These are phyloP conservation scores for Bombus waltoni DNA, from an alignment of 1,140 invertebrate genomes.

Conservation along the genomic window DNA sequence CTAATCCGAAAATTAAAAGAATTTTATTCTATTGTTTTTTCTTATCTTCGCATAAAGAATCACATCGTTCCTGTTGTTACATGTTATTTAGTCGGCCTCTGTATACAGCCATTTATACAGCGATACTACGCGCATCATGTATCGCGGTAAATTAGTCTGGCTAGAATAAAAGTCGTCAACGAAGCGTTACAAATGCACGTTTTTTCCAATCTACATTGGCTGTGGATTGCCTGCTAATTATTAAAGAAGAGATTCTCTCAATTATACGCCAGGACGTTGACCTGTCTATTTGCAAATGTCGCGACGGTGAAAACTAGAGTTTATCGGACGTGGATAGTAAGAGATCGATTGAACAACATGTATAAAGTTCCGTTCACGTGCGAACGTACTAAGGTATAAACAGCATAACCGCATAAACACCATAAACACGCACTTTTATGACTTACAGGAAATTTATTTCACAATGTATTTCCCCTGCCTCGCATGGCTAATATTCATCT, in stretches of 20 bases:
- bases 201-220: conserved; percentile 44
- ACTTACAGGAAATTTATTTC: not conserved
- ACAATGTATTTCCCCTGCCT: too few species aligned
- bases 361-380: conserved; percentile 27
- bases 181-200: conserved; percentile 39
- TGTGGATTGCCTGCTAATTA: conserved; percentile 35
- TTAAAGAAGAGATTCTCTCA: conserved; percentile 35
- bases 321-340: conserved; percentile 40
- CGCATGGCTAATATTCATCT: not conserved
- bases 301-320: conserved; percentile 47
- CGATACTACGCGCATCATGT: not conserved
- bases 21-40: too few species aligned
- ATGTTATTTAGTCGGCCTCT: too few species aligned
- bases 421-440: not conserved
- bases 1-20: too few species aligned
- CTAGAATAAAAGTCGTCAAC: conserved; percentile 43
- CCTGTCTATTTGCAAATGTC: conserved; percentile 36
- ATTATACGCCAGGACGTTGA: conserved; percentile 40
- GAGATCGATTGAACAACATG: conserved; percentile 54
- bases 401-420: not conserved
- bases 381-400: too few species aligned
- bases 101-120: not conserved
- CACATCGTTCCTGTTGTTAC: too few species aligned
- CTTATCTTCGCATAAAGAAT: too few species aligned
- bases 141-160: conserved; percentile 18